Percentiles rank a stretch among this genome's conserved stretches.
Evolutionary conservation across 2,113 vertebrate genomes (phyloP).

Genomic region (Clarias batrachus): DNA sequence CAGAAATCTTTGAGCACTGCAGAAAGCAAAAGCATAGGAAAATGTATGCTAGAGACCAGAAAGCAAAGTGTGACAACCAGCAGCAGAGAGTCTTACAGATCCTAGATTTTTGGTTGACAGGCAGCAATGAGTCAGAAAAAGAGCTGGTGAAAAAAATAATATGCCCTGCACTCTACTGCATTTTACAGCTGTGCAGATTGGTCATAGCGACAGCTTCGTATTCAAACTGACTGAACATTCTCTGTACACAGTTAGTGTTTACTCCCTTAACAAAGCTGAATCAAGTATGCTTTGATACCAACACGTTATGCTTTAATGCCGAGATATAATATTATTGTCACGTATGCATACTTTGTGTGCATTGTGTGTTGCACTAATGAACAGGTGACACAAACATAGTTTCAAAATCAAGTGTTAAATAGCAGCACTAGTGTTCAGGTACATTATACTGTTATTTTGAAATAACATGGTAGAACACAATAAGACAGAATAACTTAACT

Average conservation of each 20-base stretch:
- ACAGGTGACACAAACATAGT: neutral
- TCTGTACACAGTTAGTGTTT: neutral
- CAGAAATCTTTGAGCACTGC: conserved; percentile 21
- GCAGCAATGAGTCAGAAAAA: neutral
- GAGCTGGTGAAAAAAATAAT: neutral
- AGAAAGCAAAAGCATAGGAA: conserved; percentile 1
- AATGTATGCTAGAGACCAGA: conserved; percentile 14
- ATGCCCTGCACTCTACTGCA: neutral
- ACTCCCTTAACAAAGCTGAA: neutral
- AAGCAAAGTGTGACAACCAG: neutral
- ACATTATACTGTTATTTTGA: neutral
- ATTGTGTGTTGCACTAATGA: neutral
- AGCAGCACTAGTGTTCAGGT: neutral
- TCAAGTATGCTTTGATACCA: neutral
- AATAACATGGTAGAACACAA: neutral
- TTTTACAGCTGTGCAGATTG: neutral
- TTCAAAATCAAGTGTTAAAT: neutral
- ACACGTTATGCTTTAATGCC: neutral
- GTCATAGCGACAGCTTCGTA: neutral
- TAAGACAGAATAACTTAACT: neutral
- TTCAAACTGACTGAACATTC: neutral
- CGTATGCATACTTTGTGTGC: too few relatives aligned
- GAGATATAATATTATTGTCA: neutral
- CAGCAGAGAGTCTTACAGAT: neutral
- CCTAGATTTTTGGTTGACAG: neutral